Evolutionary conservation across 2,113 vertebrate species (phyloP).

Genomic region (Pseudonaja textilis): DNA sequence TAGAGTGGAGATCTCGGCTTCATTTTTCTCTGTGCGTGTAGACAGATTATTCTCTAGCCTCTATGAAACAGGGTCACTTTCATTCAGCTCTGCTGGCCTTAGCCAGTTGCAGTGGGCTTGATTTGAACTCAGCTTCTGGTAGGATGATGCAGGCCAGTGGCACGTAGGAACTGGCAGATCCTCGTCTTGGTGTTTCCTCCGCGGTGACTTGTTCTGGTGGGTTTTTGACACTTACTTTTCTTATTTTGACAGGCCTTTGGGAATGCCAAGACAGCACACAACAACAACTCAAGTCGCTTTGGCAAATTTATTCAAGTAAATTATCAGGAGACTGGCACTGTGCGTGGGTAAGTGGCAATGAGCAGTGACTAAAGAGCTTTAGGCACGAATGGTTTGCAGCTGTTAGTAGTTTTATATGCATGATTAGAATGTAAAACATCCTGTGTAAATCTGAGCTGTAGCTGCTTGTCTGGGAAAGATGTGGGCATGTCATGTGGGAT

Average conservation of each 20-base stretch:
- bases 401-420: not conserved
- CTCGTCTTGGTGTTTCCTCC: not conserved
- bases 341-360: slow-evolving; percentile 84
- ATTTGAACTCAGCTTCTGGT: not conserved
- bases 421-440: not conserved
- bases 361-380: not conserved
- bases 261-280: slow-evolving; percentile 97
- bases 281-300: slow-evolving; percentile 98
- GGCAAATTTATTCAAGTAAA: slow-evolving; percentile 99
- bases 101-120: not conserved
- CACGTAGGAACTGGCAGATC: not conserved
- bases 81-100: not conserved
- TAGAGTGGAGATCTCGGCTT: too few relatives aligned
- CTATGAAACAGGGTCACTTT: not conserved
- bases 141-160: not conserved
- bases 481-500: not conserved
- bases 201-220: not conserved
- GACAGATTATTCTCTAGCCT: not conserved
- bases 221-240: not conserved
- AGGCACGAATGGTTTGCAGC: not conserved
- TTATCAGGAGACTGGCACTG: slow-evolving; percentile 97
- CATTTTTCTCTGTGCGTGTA: too few relatives aligned
- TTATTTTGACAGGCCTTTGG: slow-evolving; percentile 89
- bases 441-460: accelerated
- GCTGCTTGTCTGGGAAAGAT: not conserved